Conservation (phyloP, 2,797 vertebrate species). For the Sebastolobus alascanus region DNA sequence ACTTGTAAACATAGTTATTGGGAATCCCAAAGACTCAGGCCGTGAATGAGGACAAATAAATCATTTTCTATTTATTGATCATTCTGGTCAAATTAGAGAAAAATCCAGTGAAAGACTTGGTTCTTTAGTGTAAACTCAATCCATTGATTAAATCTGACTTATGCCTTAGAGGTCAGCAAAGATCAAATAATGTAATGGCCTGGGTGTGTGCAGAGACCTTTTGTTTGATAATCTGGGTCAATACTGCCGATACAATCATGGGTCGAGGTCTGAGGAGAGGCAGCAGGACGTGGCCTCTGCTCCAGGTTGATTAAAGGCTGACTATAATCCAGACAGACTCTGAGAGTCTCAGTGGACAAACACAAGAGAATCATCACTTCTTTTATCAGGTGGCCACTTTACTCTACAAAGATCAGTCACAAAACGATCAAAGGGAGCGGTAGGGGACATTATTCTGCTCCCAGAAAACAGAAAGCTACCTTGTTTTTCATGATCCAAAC, state of each 20-base stretch:
- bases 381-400: slow-evolving; percentile 38
- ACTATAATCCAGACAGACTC: slow-evolving; percentile 31
- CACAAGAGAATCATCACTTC: slow-evolving; percentile 15
- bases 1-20: neutral
- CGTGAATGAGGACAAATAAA: neutral
- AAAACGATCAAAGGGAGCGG: slow-evolving; percentile 28
- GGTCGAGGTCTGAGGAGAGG: slow-evolving; percentile 18
- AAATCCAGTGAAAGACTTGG: neutral
- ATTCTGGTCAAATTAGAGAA: neutral
- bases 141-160: slow-evolving; percentile 37
- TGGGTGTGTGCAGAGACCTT: slow-evolving; percentile 16
- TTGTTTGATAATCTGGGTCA: slow-evolving; percentile 52
- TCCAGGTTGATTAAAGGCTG: slow-evolving; percentile 54
- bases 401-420: slow-evolving; percentile 40
- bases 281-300: slow-evolving; percentile 17
- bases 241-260: slow-evolving; percentile 57
- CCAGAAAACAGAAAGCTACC: slow-evolving; percentile 9
- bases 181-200: slow-evolving; percentile 40
- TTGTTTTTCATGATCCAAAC: slow-evolving; percentile 8
- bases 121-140: slow-evolving; percentile 22
- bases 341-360: slow-evolving; percentile 40
- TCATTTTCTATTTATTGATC: neutral
- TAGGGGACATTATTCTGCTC: neutral
- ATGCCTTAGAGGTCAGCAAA: slow-evolving; percentile 12
- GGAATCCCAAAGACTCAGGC: neutral